Conservation (phyloP, 2,888 invertebrate genomes). For the Chloromyia formosa region DNA sequence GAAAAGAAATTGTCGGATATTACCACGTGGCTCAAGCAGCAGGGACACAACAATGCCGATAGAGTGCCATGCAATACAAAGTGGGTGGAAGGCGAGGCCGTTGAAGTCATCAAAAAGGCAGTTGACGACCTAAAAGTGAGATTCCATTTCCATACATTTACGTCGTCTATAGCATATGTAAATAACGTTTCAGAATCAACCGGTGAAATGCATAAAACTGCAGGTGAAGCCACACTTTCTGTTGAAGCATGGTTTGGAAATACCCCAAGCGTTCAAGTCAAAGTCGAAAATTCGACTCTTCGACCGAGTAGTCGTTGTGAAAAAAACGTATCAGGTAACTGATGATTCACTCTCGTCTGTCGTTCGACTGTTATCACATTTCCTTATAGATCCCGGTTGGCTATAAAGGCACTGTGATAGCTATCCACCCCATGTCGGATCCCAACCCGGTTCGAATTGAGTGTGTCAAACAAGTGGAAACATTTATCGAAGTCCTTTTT, state of each 20-base stretch:
- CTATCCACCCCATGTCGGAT: constrained; percentile 65
- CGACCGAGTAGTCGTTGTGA: constrained; percentile 85
- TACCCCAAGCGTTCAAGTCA: constrained; percentile 62
- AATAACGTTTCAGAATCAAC: constrained; percentile 57
- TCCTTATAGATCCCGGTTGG: constrained; percentile 74
- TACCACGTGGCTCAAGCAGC: constrained; percentile 75
- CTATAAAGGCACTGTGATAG: constrained; percentile 85
- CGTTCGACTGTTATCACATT: not conserved
- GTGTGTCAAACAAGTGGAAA: constrained; percentile 68
- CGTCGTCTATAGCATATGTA: not conserved
- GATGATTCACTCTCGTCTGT: not conserved
- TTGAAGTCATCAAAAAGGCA: constrained; percentile 61
- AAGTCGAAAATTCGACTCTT: constrained; percentile 66
- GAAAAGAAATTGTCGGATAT: constrained; percentile 61
- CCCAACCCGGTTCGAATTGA: constrained; percentile 64
- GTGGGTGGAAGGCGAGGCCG: constrained; percentile 73
- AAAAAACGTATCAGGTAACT: constrained; percentile 72
- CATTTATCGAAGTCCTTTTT: constrained; percentile 81
- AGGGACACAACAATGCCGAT: constrained; percentile 71
- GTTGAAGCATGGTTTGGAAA: constrained; percentile 67
- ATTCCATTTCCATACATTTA: not conserved
- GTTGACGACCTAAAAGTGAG: constrained; percentile 63
- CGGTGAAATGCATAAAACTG: constrained; percentile 69
- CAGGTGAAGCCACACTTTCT: constrained; percentile 83
- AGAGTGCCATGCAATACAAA: constrained; percentile 76